Conservation (phyloP, 2,888 invertebrate species). For the Brachylomia viminalis region DNA sequence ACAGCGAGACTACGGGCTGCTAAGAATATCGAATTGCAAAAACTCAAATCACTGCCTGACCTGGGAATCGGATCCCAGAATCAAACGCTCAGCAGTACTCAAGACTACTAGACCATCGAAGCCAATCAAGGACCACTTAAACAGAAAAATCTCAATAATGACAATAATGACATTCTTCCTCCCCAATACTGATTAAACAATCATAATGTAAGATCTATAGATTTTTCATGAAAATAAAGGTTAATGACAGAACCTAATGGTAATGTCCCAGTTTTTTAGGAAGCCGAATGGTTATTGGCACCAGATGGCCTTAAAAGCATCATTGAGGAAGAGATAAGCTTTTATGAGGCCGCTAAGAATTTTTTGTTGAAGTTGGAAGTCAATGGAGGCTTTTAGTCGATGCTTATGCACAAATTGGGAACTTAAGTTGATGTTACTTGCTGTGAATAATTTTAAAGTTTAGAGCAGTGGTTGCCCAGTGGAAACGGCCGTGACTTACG, state of each 20-base stretch:
- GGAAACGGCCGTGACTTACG: too few relatives aligned
- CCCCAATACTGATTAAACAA: slow-evolving; percentile 48
- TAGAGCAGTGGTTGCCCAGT: neutral
- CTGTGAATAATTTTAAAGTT: slow-evolving; percentile 5
- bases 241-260: slow-evolving; percentile 57
- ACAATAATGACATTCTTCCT: slow-evolving; percentile 14
- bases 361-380: slow-evolving; percentile 41
- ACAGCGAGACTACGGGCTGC: neutral
- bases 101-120: neutral
- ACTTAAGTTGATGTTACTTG: neutral
- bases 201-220: slow-evolving; percentile 53
- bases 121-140: neutral
- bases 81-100: accelerated
- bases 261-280: slow-evolving; percentile 59
- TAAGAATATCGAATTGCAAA: neutral
- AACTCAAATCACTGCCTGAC: neutral
- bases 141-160: slow-evolving; percentile 11
- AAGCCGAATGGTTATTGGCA: slow-evolving; percentile 56
- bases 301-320: slow-evolving; percentile 58
- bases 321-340: slow-evolving; percentile 63
- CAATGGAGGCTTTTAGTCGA: slow-evolving; percentile 7
- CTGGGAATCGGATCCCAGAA: neutral
- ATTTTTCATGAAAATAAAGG: slow-evolving; percentile 62
- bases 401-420: slow-evolving; percentile 30
- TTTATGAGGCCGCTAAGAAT: slow-evolving; percentile 62